Conservation (phyloP, 53 echinoderm and acorn worm genomes). For the Henricia sp. region DNA sequence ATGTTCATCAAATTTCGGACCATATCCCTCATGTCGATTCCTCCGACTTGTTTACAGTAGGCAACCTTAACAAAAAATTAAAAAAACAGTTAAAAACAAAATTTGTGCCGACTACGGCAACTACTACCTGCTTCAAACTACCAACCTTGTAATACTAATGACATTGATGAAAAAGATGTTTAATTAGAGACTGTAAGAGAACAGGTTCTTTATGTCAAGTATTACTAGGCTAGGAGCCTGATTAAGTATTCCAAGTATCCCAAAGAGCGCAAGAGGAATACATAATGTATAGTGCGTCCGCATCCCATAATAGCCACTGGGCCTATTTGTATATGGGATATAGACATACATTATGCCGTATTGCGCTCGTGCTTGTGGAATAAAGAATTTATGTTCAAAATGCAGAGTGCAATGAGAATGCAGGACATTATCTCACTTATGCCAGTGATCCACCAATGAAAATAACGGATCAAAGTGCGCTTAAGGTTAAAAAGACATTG, state of each 20-base stretch:
- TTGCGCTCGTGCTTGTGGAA: too few relatives aligned
- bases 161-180: background rate
- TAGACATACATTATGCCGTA: too few relatives aligned
- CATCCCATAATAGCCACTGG: too few relatives aligned
- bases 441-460: too few relatives aligned
- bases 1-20: conserved; percentile 22
- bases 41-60: conserved; percentile 30
- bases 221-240: background rate
- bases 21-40: conserved; percentile 33
- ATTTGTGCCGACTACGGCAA: background rate
- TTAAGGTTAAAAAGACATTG: too few relatives aligned
- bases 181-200: background rate
- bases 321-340: too few relatives aligned
- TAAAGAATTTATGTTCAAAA: too few relatives aligned
- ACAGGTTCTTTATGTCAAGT: background rate
- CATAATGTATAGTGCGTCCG: background rate
- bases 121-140: background rate
- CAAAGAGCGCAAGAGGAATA: background rate
- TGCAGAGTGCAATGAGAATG: too few relatives aligned
- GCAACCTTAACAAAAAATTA: conserved; percentile 13
- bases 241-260: background rate
- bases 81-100: background rate
- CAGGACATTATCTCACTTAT: too few relatives aligned
- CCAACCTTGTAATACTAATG: background rate
- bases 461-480: too few relatives aligned